phyloP scores from a whole-genome alignment of 1,140 invertebrate species.

The Eurytemora carolleeae region DNA sequence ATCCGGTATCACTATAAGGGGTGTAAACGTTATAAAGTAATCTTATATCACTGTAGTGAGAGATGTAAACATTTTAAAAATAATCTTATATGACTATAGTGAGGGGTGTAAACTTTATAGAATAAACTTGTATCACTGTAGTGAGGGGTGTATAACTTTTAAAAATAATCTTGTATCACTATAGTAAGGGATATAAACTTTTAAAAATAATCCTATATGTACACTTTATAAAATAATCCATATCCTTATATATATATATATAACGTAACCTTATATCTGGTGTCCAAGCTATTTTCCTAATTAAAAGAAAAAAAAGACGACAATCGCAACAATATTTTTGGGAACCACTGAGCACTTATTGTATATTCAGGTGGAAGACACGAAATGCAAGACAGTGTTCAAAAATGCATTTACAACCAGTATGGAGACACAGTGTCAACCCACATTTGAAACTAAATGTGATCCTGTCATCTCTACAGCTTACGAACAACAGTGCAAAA shows the following conservation, averaged over 20 bases:
- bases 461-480: background rate
- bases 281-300: background rate
- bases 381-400: background rate
- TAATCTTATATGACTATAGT: too few species aligned
- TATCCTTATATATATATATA: background rate
- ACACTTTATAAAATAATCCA: background rate
- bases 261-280: background rate
- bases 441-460: background rate
- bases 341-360: too few species aligned
- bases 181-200: background rate
- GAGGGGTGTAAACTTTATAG: too few species aligned
- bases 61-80: too few species aligned
- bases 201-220: background rate
- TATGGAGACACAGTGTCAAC: background rate
- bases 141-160: too few species aligned
- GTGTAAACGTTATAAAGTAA: too few species aligned
- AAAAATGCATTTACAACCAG: background rate
- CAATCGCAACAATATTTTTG: too few species aligned
- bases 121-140: too few species aligned
- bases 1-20: too few species aligned
- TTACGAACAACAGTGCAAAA: background rate
- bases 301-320: too few species aligned
- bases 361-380: background rate
- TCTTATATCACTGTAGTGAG: too few species aligned
- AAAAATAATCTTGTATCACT: too few species aligned